These are phyloP conservation scores for Tauraco hartlaubi DNA, from an alignment of 2,797 vertebrate species.

Conservation along the genomic window DNA sequence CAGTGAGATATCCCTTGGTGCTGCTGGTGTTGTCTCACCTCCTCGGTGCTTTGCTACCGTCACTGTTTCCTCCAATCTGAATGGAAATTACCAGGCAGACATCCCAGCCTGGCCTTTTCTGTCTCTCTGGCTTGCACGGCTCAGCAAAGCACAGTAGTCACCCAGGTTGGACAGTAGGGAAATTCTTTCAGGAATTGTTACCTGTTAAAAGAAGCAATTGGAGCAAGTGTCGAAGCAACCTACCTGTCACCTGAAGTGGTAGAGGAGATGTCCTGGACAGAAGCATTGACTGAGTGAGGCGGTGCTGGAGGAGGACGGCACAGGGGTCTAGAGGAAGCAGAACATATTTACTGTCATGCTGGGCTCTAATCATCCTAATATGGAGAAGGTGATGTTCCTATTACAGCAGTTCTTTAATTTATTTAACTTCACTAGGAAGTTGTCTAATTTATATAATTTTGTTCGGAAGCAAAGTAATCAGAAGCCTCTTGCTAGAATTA, in stretches of 20 bases:
- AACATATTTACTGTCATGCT: neutral
- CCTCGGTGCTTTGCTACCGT: neutral
- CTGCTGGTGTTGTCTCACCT: neutral
- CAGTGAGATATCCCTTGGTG: neutral
- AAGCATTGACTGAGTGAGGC: neutral
- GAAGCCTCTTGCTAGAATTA: neutral
- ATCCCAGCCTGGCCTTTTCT: neutral
- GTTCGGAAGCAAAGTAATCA: neutral
- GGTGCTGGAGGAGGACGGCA: neutral
- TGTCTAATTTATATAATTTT: neutral
- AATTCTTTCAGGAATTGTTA: neutral
- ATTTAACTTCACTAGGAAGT: neutral
- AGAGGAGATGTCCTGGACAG: neutral
- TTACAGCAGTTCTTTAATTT: neutral
- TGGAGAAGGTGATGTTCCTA: neutral
- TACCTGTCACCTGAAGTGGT: neutral
- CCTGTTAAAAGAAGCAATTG: neutral
- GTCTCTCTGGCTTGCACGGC: neutral
- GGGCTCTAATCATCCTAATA: neutral
- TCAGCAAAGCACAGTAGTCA: neutral
- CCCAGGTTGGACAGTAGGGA: neutral
- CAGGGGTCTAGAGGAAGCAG: neutral
- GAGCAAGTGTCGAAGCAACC: neutral
- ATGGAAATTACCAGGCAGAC: neutral
- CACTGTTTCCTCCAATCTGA: neutral